A percentile compares a stretch with the other conserved stretches of the same genome.
These are phyloP conservation scores for Amorpha juglandis DNA, from an alignment of 2,888 invertebrate genomes.

Conservation along the genomic window DNA sequence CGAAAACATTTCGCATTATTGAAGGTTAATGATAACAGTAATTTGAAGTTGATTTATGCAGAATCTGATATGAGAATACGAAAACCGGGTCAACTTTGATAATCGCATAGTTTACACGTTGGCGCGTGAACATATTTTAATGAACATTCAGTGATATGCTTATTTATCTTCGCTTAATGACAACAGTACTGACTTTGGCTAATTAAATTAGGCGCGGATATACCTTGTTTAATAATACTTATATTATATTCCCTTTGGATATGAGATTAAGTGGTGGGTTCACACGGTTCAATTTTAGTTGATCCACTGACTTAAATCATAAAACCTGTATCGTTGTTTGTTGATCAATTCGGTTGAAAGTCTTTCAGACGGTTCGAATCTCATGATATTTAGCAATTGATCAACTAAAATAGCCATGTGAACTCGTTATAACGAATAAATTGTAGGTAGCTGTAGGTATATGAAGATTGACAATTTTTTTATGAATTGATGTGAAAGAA, in stretches of 20 bases:
- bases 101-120: not conserved
- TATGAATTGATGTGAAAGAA: constrained; percentile 34
- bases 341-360: too few species aligned
- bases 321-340: too few species aligned
- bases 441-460: not conserved
- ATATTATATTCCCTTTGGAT: not conserved
- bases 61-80: not conserved
- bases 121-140: constrained; percentile 5
- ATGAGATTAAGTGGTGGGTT: not conserved
- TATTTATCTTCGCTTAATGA: constrained; percentile 12
- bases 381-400: too few species aligned
- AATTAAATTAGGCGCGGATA: constrained; percentile 4
- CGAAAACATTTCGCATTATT: not conserved
- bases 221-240: constrained; percentile 24
- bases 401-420: too few species aligned
- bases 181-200: not conserved
- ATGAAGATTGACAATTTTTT: constrained; percentile 27
- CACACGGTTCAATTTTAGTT: too few species aligned
- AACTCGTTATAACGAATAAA: not conserved
- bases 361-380: too few species aligned
- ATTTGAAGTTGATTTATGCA: not conserved
- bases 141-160: not conserved
- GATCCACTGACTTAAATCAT: too few species aligned
- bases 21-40: not conserved
- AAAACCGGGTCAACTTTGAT: constrained; percentile 2